Evolutionary conservation across 2,888 invertebrate species (phyloP).

Genomic region (Erpobdella octoculata): DNA sequence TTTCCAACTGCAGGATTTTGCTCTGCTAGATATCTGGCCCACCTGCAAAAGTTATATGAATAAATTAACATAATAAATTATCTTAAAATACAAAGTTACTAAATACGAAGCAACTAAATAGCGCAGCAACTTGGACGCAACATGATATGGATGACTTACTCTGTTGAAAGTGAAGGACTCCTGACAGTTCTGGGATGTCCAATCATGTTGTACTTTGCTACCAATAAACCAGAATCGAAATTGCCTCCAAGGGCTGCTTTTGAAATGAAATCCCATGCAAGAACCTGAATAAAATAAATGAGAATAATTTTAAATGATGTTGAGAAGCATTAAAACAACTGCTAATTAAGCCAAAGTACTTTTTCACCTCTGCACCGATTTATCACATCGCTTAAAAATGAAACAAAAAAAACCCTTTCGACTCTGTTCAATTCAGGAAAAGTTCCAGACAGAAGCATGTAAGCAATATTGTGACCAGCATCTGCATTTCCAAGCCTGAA

Average conservation of each 20-base stretch:
- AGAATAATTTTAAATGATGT: not conserved
- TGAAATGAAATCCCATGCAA: slow-evolving; percentile 42
- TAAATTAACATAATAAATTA: not conserved
- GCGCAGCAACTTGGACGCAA: not conserved
- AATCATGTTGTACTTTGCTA: slow-evolving; percentile 43
- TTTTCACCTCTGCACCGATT: no score
- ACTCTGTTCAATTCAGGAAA: slow-evolving; percentile 39
- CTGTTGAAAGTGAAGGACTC: slow-evolving; percentile 40
- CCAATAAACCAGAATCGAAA: slow-evolving; percentile 44
- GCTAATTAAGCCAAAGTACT: no score
- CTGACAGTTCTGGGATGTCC: slow-evolving; percentile 41
- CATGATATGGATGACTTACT: slow-evolving; percentile 39
- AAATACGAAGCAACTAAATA: not conserved
- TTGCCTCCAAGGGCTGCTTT: slow-evolving; percentile 44
- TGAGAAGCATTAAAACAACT: not conserved
- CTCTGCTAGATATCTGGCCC: slow-evolving; percentile 48
- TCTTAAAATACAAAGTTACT: not conserved
- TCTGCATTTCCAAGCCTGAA: slow-evolving; percentile 42
- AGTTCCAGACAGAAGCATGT: slow-evolving; percentile 43
- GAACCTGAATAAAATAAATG: slow-evolving; percentile 39
- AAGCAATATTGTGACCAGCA: slow-evolving; percentile 47
- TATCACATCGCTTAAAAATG: no score
- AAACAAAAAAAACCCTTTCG: slow-evolving; percentile 30
- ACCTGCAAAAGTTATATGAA: slow-evolving; percentile 39
- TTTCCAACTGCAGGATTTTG: slow-evolving; percentile 44